Conservation (phyloP, 2,888 invertebrate genomes). For the Ypsolopha scabrella region DNA sequence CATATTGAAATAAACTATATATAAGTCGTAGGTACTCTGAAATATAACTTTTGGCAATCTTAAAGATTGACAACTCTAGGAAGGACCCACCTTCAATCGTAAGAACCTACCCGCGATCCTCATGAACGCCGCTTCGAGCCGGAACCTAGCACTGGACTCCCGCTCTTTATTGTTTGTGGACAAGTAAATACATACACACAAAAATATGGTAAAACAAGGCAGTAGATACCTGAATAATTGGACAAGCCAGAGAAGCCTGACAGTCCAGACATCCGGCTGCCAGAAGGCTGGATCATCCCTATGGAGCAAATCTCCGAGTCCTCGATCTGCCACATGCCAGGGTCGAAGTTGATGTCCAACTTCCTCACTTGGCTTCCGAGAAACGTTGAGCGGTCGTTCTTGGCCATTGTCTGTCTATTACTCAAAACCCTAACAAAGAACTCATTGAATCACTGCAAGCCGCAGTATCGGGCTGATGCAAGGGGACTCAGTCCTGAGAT, state of each 20-base stretch:
- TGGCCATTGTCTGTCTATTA: not conserved
- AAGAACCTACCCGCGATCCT: too few relatives aligned
- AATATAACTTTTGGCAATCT: too few relatives aligned
- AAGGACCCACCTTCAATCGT: too few relatives aligned
- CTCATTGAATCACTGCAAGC: not conserved
- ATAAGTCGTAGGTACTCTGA: too few relatives aligned
- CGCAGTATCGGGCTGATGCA: not conserved
- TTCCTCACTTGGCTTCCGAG: constrained; percentile 13
- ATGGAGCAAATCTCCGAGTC: constrained; percentile 86
- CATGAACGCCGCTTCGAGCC: too few relatives aligned
- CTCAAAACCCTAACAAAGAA: constrained; percentile 1
- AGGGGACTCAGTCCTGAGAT: not conserved
- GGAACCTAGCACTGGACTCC: too few relatives aligned
- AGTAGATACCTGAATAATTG: constrained; percentile 5
- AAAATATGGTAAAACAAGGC: too few relatives aligned
- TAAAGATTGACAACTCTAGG: too few relatives aligned
- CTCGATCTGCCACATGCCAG: constrained; percentile 75
- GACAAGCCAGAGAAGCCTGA: constrained; percentile 17
- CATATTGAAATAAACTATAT: too few relatives aligned
- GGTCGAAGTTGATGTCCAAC: constrained; percentile 12
- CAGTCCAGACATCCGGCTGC: constrained; percentile 79
- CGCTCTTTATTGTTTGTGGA: too few relatives aligned
- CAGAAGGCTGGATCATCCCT: constrained; percentile 81
- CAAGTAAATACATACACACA: too few relatives aligned
- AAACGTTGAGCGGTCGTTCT: constrained; percentile 9